A percentile compares a stretch with the other conserved stretches of the same genome.
These are phyloP conservation scores for Synanceia verrucosa DNA, from an alignment of 2,797 vertebrate species.

Conservation along the genomic window DNA sequence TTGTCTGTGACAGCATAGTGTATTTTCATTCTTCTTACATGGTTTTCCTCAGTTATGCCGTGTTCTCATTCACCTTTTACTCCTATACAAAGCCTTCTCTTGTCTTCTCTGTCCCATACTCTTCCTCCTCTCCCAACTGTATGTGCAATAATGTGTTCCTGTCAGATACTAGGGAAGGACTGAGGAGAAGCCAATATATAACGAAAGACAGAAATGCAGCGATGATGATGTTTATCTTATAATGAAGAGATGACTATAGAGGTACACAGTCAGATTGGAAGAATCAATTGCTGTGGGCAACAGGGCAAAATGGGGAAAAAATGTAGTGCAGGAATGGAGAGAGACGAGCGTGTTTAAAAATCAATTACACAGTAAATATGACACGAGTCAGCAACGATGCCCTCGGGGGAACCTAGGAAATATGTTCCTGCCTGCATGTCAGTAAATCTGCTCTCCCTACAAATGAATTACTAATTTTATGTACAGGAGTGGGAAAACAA, in stretches of 20 bases:
- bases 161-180: not conserved
- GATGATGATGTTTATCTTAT: slow-evolving; percentile 56
- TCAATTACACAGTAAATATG: slow-evolving; percentile 86
- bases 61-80: not conserved
- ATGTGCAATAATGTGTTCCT: not conserved
- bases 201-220: slow-evolving; percentile 27
- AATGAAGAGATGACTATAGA: slow-evolving; percentile 44
- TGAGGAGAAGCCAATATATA: slow-evolving; percentile 20
- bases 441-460: slow-evolving; percentile 76
- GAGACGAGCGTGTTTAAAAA: slow-evolving; percentile 82
- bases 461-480: slow-evolving; percentile 81
- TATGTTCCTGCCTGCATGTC: slow-evolving; percentile 71
- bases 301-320: slow-evolving; percentile 34
- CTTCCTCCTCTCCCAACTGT: not conserved
- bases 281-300: slow-evolving; percentile 53
- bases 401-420: slow-evolving; percentile 73
- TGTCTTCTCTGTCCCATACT: not conserved
- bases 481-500: slow-evolving; percentile 47
- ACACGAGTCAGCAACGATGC: slow-evolving; percentile 78
- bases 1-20: too few species aligned
- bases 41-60: not conserved
- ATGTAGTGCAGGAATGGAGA: slow-evolving; percentile 39
- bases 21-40: not conserved
- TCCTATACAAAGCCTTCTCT: too few species aligned
- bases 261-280: slow-evolving; percentile 25